These are phyloP conservation scores for Lepidothrix coronata DNA, from an alignment of 2,113 vertebrate species.

Conservation along the genomic window DNA sequence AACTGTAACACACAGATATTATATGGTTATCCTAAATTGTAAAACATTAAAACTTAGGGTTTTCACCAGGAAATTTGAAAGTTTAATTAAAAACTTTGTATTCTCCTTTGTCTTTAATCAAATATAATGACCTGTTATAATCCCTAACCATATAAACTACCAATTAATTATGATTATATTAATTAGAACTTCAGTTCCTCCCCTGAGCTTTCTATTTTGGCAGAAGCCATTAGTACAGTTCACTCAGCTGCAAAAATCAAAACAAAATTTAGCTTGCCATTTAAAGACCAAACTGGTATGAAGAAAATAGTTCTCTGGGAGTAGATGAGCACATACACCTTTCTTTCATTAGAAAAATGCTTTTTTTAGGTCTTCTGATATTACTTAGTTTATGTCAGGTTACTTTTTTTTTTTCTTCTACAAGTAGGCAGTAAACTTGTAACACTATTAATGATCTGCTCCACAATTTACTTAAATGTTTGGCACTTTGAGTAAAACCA, in stretches of 20 bases:
- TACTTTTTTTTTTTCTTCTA: not conserved
- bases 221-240: not conserved
- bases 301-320: not conserved
- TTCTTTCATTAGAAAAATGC: not conserved
- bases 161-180: conserved; percentile 6
- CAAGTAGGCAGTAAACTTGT: not conserved
- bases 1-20: not conserved
- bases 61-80: not conserved
- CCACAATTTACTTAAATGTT: not conserved
- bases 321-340: not conserved
- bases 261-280: not conserved
- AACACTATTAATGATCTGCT: not conserved
- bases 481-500: conserved; percentile 20
- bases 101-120: not conserved
- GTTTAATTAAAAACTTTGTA: not conserved
- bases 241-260: conserved; percentile 1
- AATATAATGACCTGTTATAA: not conserved
- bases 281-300: not conserved
- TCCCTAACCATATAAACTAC: not conserved
- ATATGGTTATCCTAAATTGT: not conserved
- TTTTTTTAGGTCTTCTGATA: not conserved
- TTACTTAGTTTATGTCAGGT: not conserved
- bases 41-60: not conserved
- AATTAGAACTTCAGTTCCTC: not conserved
- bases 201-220: not conserved